A percentile compares a stretch with the other conserved stretches of the same genome.
Conservation (phyloP, 2,888 invertebrate species). For the Orgyia antiqua region DNA sequence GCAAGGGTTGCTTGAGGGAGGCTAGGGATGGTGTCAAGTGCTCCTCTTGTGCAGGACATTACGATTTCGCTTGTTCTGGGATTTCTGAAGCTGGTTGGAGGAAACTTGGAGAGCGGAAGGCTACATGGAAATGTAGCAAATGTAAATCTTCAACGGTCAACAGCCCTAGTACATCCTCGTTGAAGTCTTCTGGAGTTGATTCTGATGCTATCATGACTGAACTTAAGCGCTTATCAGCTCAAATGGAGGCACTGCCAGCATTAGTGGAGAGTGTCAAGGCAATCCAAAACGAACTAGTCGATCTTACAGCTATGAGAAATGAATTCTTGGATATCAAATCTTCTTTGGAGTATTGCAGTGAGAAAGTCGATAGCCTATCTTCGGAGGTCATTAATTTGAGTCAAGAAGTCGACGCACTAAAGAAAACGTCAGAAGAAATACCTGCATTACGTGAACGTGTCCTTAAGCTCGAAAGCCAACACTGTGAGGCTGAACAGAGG, state of each 20-base stretch:
- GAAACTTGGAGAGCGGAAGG: neutral
- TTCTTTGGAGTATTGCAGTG: neutral
- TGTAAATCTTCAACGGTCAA: neutral
- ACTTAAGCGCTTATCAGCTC: neutral
- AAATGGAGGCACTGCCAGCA: neutral
- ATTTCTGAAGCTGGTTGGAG: neutral
- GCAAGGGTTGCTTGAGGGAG: neutral
- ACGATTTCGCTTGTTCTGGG: neutral
- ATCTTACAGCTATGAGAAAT: neutral
- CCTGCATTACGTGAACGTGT: neutral
- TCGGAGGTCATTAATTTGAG: neutral
- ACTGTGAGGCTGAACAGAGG: conserved; percentile 2
- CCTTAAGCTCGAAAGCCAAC: neutral
- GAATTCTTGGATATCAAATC: neutral
- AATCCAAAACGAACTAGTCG: neutral
- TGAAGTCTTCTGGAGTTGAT: neutral
- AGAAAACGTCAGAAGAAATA: neutral
- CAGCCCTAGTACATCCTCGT: neutral
- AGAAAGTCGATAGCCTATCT: neutral
- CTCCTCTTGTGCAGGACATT: neutral
- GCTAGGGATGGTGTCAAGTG: neutral
- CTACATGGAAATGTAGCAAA: neutral
- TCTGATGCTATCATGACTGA: neutral
- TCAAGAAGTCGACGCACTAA: neutral
- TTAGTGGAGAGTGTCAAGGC: neutral